Base-by-base conservation (phyloP, 2,888 invertebrate species). In the Andrena trimmerana region DNA sequence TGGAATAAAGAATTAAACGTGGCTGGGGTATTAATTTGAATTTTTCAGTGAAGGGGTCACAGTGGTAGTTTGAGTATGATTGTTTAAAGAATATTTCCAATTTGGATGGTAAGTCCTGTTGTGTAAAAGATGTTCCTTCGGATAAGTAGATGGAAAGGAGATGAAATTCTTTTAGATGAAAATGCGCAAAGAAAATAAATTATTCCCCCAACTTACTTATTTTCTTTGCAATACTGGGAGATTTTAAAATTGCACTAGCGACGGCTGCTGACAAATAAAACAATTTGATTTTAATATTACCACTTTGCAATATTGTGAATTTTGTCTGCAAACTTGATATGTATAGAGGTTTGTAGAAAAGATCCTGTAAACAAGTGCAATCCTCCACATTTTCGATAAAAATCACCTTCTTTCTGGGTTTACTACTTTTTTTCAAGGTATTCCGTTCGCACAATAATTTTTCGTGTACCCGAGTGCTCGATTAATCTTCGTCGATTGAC, bases 401-500 rank as follows among this genome's bases (percentile, higher is more conserved):
- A 27, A 13, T 57, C 57, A 57, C 13, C 10, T 57, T 54, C 24
- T 57, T 13, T 0, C 57, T 4, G 24, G 27, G 13, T 57, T 36
- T 3, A 33, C 48, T 54, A 6, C n/a, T 10, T 27, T 1, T 1
- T 7, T 20, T 76, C 10, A 13, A 27, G 27, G 27, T 10, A 27
- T 20, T 33, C 20, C 42, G 42, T 16, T 42, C 42, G 13, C 16
- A 8, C 0, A 4, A 52, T 54, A 6, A 33, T 65, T 52, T 7
- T 4, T 36, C 50, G 7, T 10, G 36, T 57, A 75, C 27, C 50
- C 65, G 68, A 76, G 65, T 42, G 66, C 66, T 73, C 78, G 69
- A 59, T 81, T 68, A 59, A 81, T 81, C 29, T 33, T 72, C 65
- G 13, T 48, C 69, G 33, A 33, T 72, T 57, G 27, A 24, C 24